These are phyloP conservation scores for Halictus ligatus DNA, from an alignment of 2,888 invertebrate genomes.

Conservation along the genomic window DNA sequence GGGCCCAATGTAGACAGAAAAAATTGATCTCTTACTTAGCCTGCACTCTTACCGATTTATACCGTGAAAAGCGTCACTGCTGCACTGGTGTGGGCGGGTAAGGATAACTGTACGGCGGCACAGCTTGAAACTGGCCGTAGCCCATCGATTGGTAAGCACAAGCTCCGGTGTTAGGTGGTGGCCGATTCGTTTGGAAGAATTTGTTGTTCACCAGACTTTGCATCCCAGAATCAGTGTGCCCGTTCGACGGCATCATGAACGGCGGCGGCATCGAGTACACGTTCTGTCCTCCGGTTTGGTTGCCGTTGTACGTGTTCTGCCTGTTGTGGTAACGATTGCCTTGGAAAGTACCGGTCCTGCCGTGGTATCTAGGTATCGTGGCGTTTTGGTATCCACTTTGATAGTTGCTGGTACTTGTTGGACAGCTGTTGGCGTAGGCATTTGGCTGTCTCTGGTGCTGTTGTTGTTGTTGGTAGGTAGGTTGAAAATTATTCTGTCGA, in stretches of 20 bases:
- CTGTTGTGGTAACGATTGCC: slow-evolving; percentile 78
- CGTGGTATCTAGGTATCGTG: slow-evolving; percentile 77
- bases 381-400: slow-evolving; percentile 75
- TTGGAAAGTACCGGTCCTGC: slow-evolving; percentile 75
- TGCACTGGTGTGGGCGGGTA: slow-evolving; percentile 90
- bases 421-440: slow-evolving; percentile 83
- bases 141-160: slow-evolving; percentile 88
- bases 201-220: slow-evolving; percentile 88
- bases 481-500: slow-evolving; percentile 85
- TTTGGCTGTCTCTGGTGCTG: slow-evolving; percentile 84
- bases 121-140: slow-evolving; percentile 89
- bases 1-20: slow-evolving; percentile 57
- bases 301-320: slow-evolving; percentile 71
- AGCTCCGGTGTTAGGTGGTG: slow-evolving; percentile 86
- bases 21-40: slow-evolving; percentile 67
- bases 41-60: slow-evolving; percentile 64
- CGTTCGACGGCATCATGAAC: slow-evolving; percentile 85
- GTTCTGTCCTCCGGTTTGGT: slow-evolving; percentile 76
- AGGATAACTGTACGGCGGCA: slow-evolving; percentile 88
- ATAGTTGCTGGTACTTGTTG: slow-evolving; percentile 73
- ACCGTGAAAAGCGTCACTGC: slow-evolving; percentile 86
- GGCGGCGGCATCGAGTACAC: slow-evolving; percentile 85
- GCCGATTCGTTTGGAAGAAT: slow-evolving; percentile 89
- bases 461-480: slow-evolving; percentile 85
- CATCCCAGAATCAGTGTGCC: slow-evolving; percentile 84